Percentiles rank a stretch among this genome's conserved stretches.
These are phyloP conservation scores for Oscheius myriophilus DNA, from an alignment of 2,888 invertebrate genomes.

Conservation along the genomic window DNA sequence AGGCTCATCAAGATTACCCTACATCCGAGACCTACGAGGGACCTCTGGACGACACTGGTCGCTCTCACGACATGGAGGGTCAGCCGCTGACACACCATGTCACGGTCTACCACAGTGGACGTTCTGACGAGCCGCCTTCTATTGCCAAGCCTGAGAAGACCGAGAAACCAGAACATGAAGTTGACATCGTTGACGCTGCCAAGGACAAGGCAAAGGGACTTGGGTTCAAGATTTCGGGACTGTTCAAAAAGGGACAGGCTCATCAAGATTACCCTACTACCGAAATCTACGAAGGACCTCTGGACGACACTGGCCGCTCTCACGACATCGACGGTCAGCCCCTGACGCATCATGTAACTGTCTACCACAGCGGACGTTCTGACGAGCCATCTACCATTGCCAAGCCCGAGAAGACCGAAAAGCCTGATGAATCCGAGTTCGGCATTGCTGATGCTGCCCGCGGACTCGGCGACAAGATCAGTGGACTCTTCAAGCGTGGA, in stretches of 20 bases:
- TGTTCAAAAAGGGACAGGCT: constrained; percentile 43
- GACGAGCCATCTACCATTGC: constrained; percentile 20
- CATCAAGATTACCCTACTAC: constrained; percentile 43
- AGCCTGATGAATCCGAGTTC: too few species aligned
- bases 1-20: constrained; percentile 17
- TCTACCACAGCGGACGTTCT: constrained; percentile 38
- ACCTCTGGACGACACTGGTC: constrained; percentile 41
- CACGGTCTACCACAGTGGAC: constrained; percentile 17
- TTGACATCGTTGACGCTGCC: constrained; percentile 19
- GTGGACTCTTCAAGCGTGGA: constrained; percentile 26
- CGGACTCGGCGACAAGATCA: constrained; percentile 37
- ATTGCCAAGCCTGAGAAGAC: constrained; percentile 29
- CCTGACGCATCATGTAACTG: constrained; percentile 34
- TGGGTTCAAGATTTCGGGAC: constrained; percentile 37
- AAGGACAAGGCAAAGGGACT: constrained; percentile 20
- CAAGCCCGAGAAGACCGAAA: too few species aligned
- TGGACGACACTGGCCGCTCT: constrained; percentile 27
- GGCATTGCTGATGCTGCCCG: neutral
- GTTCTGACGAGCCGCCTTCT: constrained; percentile 25
- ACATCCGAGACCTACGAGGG: constrained; percentile 30
- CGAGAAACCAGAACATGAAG: neutral
- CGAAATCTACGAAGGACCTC: constrained; percentile 45
- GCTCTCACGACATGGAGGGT: constrained; percentile 38
- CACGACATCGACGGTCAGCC: constrained; percentile 37
- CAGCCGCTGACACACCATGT: constrained; percentile 32